These are phyloP conservation scores for Notarius quadriscutis DNA, from an alignment of 2,113 vertebrate genomes.

Conservation along the genomic window DNA sequence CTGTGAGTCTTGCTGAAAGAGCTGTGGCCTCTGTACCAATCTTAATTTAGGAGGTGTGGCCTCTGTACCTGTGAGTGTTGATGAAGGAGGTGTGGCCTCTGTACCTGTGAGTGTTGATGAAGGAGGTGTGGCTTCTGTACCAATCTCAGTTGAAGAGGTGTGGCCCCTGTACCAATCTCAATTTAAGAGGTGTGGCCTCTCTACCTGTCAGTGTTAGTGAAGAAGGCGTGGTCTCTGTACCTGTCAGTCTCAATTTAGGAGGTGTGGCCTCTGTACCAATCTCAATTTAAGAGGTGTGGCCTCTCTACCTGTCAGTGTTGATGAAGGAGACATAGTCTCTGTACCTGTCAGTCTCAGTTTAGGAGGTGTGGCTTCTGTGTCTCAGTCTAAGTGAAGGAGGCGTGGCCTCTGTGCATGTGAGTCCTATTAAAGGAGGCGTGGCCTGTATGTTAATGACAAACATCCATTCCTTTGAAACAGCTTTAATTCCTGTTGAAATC, in stretches of 20 bases:
- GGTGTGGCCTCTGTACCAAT: not conserved
- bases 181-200: not conserved
- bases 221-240: not conserved
- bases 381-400: not conserved
- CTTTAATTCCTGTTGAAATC: not conserved
- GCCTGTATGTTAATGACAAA: not conserved
- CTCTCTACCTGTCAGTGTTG: not conserved
- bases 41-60: rapidly evolving
- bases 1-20: not conserved
- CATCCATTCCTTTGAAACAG: not conserved
- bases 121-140: not conserved
- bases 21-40: not conserved
- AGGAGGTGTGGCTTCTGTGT: not conserved
- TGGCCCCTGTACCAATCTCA: no score
- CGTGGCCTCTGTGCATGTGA: no score
- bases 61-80: not conserved
- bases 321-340: not conserved
- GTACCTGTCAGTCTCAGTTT: not conserved
- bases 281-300: not conserved
- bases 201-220: not conserved
- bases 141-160: rapidly evolving
- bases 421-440: not conserved
- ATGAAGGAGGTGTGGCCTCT: not conserved
- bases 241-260: not conserved
- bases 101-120: no score